Conservation (phyloP, 2,888 invertebrate species). For the Candidula unifasciata region DNA sequence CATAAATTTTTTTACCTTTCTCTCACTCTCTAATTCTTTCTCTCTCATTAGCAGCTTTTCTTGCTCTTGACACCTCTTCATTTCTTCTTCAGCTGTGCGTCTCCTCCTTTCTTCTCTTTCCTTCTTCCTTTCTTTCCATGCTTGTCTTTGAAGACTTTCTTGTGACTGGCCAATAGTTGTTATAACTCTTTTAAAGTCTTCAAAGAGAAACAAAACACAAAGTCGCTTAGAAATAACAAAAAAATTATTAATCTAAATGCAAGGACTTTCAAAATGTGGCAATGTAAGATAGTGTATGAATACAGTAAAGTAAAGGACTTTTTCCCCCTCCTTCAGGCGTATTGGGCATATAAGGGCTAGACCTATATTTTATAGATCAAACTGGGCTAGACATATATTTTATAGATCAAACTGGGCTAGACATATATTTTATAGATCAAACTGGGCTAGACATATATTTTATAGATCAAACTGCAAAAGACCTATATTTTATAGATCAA, state of each 20-base stretch:
- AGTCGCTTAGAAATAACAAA: not conserved
- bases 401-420: no score
- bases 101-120: constrained; percentile 74
- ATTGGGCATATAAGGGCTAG: no score
- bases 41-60: constrained; percentile 47
- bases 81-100: constrained; percentile 61
- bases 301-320: no score
- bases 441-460: no score
- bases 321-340: no score
- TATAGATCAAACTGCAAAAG: no score
- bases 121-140: constrained; percentile 77
- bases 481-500: no score
- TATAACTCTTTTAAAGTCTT: constrained; percentile 43
- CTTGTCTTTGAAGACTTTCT: constrained; percentile 70
- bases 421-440: no score
- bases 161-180: constrained; percentile 57
- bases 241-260: not conserved
- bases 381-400: no score
- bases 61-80: constrained; percentile 45
- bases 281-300: no score
- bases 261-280: not conserved
- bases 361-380: no score
- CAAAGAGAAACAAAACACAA: not conserved
- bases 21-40: constrained; percentile 46
- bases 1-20: constrained; percentile 24